Percentiles rank a stretch among this genome's conserved stretches.
These are phyloP conservation scores for Andrena praecox DNA, from an alignment of 2,888 invertebrate genomes.

Conservation along the genomic window DNA sequence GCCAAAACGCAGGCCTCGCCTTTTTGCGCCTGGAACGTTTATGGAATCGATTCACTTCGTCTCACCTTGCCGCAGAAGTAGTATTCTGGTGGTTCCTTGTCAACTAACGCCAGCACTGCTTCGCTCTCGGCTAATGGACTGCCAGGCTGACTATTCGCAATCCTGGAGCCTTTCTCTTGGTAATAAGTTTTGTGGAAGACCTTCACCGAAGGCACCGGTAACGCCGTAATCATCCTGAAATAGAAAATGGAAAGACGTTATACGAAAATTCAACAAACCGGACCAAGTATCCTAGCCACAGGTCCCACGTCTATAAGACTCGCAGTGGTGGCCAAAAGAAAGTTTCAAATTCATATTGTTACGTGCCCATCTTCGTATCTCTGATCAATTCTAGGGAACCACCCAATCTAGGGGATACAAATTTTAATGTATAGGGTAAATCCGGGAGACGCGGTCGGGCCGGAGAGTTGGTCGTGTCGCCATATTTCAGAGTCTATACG, in stretches of 20 bases:
- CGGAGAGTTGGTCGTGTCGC: too few relatives aligned
- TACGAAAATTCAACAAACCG: too few relatives aligned
- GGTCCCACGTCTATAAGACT: too few relatives aligned
- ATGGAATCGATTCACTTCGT: neutral
- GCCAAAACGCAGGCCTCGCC: neutral
- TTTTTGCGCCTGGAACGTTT: neutral
- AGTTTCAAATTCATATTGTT: too few relatives aligned
- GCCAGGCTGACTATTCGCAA: conserved; percentile 81
- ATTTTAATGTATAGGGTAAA: too few relatives aligned
- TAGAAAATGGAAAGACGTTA: conserved; percentile 8
- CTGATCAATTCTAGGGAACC: too few relatives aligned
- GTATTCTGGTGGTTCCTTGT: conserved; percentile 82
- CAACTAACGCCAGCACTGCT: conserved; percentile 78
- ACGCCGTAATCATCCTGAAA: conserved; percentile 82
- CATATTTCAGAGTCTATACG: too few relatives aligned
- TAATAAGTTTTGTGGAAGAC: conserved; percentile 83
- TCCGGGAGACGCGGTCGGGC: too few relatives aligned
- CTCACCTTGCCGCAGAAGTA: conserved; percentile 82
- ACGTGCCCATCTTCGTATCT: too few relatives aligned
- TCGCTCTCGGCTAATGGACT: conserved; percentile 82
- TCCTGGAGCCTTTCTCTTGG: conserved; percentile 80
- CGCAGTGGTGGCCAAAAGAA: too few relatives aligned
- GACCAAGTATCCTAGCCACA: too few relatives aligned
- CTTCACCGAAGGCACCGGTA: conserved; percentile 83
- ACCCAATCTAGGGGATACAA: too few relatives aligned